Base-by-base conservation (phyloP, 2,888 invertebrate genomes). In the Volucella zonaria region DNA sequence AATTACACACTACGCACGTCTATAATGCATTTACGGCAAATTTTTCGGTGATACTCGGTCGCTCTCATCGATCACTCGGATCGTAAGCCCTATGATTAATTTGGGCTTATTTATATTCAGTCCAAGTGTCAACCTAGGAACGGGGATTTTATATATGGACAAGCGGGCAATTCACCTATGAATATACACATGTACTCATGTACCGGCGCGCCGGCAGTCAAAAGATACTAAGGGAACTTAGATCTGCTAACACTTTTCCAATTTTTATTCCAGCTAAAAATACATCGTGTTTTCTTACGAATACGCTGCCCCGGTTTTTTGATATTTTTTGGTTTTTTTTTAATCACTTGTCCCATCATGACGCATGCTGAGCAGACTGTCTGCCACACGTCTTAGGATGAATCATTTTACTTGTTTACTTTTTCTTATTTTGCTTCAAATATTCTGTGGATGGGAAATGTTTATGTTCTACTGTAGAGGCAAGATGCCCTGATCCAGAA, bases 81-180 rank as follows among this genome's bases (percentile, higher is more conserved):
- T 31, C 47, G 11, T 23, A 38, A 31, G 68, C 47, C 42, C 78
- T 58, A 66, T 66, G 71, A 73, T 43, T 66, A 73, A 73, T 73
- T 79, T 47, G 38, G 10, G 11, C 2, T 31, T 52, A 73, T 73
- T 79, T 38, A 66, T 73, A 79, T 73, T 66, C 79, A 67, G 45
- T n/a, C n/a, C 31, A 71, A 51, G 42, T 23, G 18, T 12, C 42
- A 52, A 14, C 6, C 42, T 58, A 64, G 49, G 38, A 47, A 56
- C 15, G 78, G 45, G 71, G 62, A 56, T 18, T 61, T 38, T 15
- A 54, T 15, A 64, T 10, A 38, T 12, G 15, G 49, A 1, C 18
- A 15, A 52, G 11, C 8, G 12, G 2, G 15, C 12, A 31, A 31
- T 0, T 31, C 31, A 31, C 6, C 31, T 6, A 31, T 1, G 31